Conservation (phyloP, 1,140 invertebrate genomes). For the Globodera ellingtonae region DNA sequence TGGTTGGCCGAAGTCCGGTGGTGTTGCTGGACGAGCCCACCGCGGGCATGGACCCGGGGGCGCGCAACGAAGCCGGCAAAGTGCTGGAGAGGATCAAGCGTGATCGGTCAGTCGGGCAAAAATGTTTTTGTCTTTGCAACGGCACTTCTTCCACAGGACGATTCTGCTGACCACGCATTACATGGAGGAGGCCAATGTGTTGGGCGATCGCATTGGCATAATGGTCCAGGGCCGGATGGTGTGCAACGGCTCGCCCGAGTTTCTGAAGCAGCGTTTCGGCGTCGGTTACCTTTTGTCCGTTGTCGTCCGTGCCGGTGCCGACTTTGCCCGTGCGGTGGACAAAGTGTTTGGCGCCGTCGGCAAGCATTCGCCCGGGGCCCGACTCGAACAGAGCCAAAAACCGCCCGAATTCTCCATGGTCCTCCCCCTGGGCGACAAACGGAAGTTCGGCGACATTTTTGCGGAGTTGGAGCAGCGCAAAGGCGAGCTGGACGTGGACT, state of each 20-base stretch:
- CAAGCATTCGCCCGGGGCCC: constrained; percentile 40
- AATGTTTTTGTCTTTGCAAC: not conserved
- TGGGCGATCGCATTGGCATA: constrained; percentile 73
- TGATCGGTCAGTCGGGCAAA: constrained; percentile 21
- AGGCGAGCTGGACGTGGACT: constrained; percentile 33
- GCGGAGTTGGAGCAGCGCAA: constrained; percentile 47
- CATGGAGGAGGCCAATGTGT: constrained; percentile 94
- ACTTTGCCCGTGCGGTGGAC: not conserved
- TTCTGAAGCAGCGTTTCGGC: constrained; percentile 69
- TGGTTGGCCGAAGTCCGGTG: constrained; percentile 68
- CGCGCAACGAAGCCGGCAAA: constrained; percentile 69
- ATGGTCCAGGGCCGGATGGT: constrained; percentile 73
- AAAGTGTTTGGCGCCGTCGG: constrained; percentile 29
- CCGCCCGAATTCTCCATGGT: constrained; percentile 46
- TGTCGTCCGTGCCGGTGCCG: constrained; percentile 26
- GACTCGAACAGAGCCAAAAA: constrained; percentile 29
- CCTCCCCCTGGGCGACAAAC: constrained; percentile 45
- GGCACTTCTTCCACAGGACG: constrained; percentile 34
- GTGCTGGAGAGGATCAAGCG: constrained; percentile 67
- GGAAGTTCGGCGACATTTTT: constrained; percentile 51
- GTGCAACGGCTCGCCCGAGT: constrained; percentile 73
- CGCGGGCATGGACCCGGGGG: constrained; percentile 70
- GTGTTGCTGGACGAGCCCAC: constrained; percentile 71
- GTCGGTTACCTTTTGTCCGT: constrained; percentile 52
- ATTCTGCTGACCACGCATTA: constrained; percentile 87